These are phyloP conservation scores for Stratiolaelaps scimitus DNA, from an alignment of 1,140 invertebrate genomes.

Conservation along the genomic window DNA sequence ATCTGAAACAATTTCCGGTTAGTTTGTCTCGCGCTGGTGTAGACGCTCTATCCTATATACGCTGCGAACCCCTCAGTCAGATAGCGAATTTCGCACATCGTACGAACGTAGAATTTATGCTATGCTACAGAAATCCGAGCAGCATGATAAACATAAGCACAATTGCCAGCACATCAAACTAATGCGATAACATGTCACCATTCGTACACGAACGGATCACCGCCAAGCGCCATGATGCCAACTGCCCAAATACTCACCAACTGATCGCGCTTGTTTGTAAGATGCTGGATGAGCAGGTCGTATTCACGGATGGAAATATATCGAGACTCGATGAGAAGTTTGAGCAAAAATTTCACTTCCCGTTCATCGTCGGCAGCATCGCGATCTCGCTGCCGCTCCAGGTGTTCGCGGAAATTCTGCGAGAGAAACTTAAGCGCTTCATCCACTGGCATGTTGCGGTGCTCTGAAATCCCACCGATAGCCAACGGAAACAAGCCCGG, in stretches of 20 bases:
- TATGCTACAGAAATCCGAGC: no score
- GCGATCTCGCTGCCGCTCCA: constrained; percentile 39
- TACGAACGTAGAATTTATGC: no score
- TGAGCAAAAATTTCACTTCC: constrained; percentile 52
- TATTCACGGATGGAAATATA: constrained; percentile 63
- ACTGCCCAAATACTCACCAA: constrained; percentile 33
- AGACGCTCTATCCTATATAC: no score
- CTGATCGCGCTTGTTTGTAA: constrained; percentile 55
- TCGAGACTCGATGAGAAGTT: constrained; percentile 62
- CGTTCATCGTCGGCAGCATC: constrained; percentile 15
- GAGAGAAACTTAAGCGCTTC: constrained; percentile 65
- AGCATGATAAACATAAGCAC: no score
- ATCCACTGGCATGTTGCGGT: constrained; percentile 85
- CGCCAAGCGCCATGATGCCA: no score
- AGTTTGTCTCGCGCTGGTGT: no score
- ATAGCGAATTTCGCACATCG: no score
- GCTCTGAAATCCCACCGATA: constrained; percentile 50
- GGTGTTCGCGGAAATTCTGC: constrained; percentile 64
- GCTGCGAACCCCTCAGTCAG: no score
- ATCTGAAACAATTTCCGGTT: constrained; percentile 45
- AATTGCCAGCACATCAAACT: no score
- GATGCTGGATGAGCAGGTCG: constrained; percentile 61
- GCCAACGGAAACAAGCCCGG: constrained; percentile 1
- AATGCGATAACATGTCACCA: no score
- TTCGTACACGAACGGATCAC: no score